Conservation (phyloP, 2,888 invertebrate species). For the Selenia dentaria region DNA sequence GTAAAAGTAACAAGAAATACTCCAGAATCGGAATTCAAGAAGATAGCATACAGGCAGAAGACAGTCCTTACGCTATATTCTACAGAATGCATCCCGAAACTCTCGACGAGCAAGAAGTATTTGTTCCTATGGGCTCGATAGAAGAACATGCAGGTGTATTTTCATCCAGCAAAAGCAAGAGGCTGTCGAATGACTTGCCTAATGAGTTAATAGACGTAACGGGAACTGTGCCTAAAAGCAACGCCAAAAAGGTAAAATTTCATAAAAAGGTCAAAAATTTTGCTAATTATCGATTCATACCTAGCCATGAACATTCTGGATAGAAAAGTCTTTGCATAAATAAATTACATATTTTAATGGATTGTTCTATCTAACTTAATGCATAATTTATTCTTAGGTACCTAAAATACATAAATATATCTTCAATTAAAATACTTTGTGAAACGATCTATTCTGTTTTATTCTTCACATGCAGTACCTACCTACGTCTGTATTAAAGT, state of each 20-base stretch:
- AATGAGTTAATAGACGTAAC: constrained; percentile 6
- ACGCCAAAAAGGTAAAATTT: constrained; percentile 17
- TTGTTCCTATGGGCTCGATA: constrained; percentile 31
- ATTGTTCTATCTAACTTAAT: background rate
- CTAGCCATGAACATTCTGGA: background rate
- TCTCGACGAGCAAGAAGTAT: constrained; percentile 38
- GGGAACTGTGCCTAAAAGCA: constrained; percentile 8
- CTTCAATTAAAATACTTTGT: too few species aligned
- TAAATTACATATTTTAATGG: background rate
- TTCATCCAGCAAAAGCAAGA: constrained; percentile 16
- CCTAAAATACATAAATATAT: background rate
- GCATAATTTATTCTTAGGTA: too few species aligned
- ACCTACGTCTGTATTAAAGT: too few species aligned
- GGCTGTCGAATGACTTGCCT: constrained; percentile 10
- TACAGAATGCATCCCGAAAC: constrained; percentile 55
- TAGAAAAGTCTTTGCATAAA: background rate
- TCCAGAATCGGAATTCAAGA: constrained; percentile 43
- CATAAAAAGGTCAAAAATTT: constrained; percentile 28
- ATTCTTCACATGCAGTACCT: too few species aligned
- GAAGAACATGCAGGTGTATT: constrained; percentile 28
- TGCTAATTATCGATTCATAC: constrained; percentile 1
- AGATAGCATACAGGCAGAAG: constrained; percentile 39
- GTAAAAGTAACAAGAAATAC: constrained; percentile 22
- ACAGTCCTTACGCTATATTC: constrained; percentile 59
- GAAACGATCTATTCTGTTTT: too few species aligned